Base-by-base conservation (phyloP, 2,888 invertebrate species). In the Camponotus fellah region DNA sequence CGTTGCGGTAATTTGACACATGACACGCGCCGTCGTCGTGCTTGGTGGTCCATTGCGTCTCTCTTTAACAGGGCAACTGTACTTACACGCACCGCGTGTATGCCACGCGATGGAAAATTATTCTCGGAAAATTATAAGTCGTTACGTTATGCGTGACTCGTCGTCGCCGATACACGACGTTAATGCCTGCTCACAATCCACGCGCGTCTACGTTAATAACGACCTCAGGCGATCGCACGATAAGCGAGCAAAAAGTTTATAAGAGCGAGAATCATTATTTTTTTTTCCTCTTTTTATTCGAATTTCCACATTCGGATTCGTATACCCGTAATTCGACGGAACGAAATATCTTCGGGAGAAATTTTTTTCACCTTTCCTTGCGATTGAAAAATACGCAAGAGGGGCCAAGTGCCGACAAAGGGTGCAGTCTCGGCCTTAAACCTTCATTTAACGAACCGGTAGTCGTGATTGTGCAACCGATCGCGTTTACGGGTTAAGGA, bases 11-110 rank as follows among this genome's bases (percentile, higher is more conserved):
- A 90, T 86, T 88, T 87, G 85, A 86, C 87, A 85, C 80, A 83
- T 76, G 90, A 92, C 89, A 89, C 91, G 89, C 86, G 90, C 85
- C 89, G 56, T 71, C 89, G 60, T 71, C 84, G 62, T 62, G 76
- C 65, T 68, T 60, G 91, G 89, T 92, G 92, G 92, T 91, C 91
- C 85, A 53, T 12, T 84, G 69, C 74, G 65, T 89, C 53, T 53
- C 79, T 21, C 32, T 75, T 83, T 83, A 82, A 66, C 76, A 66
- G 46, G 74, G 68, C 64, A 66, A 62, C 83, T 82, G 82, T 89
- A 82, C 80, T 86, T 87, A 79, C 49, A 79, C 49, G 58, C 74
- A 37, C 53, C 5, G 84, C 88, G 85, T 84, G 85, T 84, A 85
- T 82, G 75, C 86, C 53, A 53, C 53, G 60, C 84, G 76, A 75